Base-by-base conservation (phyloP, 2,797 vertebrate species). In the Sardinella longiceps region DNA sequence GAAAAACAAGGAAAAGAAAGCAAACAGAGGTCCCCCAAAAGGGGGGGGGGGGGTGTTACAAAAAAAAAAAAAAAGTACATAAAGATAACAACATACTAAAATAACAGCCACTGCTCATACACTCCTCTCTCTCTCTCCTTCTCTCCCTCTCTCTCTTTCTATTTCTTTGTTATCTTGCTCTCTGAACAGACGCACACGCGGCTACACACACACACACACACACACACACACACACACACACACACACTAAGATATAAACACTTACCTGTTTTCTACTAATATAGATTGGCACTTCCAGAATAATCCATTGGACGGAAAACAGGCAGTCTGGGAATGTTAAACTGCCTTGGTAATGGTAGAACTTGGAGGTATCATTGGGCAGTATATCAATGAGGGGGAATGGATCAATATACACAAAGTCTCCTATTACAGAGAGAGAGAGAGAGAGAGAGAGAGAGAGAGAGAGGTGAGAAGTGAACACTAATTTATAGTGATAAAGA, bases 181-280 rank as follows among this genome's bases (percentile, higher is more conserved):
- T n/a, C n/a, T n/a, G n/a, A n/a, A n/a, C n/a, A n/a, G n/a, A n/a
- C n/a, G n/a, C n/a, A n/a, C n/a, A n/a, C n/a, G n/a, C n/a, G n/a
- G n/a, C n/a, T n/a, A 7, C 37, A 37, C 3, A 58, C 20, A 60
- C 2, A 23, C 43, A 58, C 53, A 23, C 10, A n/a, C 20, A 84
- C 63, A 53, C 30, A 46, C 51, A 30, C 18, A 37, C 23, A 48
- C 1, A 51, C 81, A 30, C 15, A 30, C 14, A 20, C 9, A 51
- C 23, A 51, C n/a, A 20, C 15, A 83, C 58, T 30, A 14, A 46
- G 14, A 20, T 5, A 37, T n/a, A 37, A 0, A 51, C 23, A 28
- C n/a, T 43, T 43, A 86, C 83, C 80, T 83, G 83, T 4, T 70
- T 18, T 51, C n/a, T 25, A 28, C 85, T 86, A 25, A 88, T 88